Conservation (phyloP, 2,113 vertebrate species). For the Alces alces region DNA sequence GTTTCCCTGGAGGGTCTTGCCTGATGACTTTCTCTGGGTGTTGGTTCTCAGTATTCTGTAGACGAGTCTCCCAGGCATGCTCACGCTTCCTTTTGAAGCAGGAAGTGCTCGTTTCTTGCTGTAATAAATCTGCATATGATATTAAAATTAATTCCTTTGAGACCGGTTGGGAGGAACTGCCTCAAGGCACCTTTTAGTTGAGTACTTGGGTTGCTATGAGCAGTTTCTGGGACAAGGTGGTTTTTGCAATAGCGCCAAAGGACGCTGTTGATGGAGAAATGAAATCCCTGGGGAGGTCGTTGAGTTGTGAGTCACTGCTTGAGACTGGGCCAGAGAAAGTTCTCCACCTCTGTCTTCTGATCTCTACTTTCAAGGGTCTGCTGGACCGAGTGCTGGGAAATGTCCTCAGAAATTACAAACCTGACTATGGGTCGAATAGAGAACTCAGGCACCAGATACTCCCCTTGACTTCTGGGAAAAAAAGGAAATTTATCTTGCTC, state of each 20-base stretch:
- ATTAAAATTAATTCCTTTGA: conserved; percentile 51
- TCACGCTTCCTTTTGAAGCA: conserved; percentile 43
- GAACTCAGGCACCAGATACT: neutral
- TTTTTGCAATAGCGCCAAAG: neutral
- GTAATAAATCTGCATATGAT: conserved; percentile 62
- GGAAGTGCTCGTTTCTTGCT: conserved; percentile 50
- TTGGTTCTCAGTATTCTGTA: neutral
- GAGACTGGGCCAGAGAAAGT: neutral
- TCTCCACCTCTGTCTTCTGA: neutral
- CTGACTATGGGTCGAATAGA: neutral
- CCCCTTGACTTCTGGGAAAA: neutral
- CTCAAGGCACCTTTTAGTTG: neutral
- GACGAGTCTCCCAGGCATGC: conserved; percentile 7
- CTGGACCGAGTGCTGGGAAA: neutral
- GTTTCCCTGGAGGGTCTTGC: neutral
- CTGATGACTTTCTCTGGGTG: conserved; percentile 23
- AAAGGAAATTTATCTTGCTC: neutral
- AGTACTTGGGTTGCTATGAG: neutral
- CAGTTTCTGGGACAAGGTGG: neutral
- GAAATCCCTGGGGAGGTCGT: neutral
- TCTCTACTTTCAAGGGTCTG: neutral
- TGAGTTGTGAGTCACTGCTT: neutral
- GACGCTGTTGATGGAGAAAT: neutral
- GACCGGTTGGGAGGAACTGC: neutral
- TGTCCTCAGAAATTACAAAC: neutral